These are phyloP conservation scores for Chaenogobius annularis DNA, from an alignment of 2,113 vertebrate species.

Conservation along the genomic window DNA sequence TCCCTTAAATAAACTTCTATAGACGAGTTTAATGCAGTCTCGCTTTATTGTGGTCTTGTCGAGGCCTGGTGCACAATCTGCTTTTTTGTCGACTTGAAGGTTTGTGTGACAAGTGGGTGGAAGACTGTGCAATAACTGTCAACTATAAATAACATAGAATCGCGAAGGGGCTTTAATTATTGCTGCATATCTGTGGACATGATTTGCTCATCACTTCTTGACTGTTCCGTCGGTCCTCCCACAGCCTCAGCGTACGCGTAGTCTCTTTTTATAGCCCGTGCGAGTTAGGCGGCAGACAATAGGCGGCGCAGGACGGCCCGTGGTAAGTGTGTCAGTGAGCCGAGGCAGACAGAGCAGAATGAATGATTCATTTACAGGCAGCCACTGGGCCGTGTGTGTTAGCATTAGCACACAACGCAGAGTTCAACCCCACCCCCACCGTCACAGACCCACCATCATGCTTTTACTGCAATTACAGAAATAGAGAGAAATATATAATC, in stretches of 20 bases:
- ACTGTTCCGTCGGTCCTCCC: constrained; percentile 17
- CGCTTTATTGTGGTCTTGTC: constrained; percentile 3
- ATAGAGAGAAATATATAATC: background rate
- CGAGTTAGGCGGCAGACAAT: constrained; percentile 43
- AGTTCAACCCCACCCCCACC: background rate
- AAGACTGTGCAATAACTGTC: background rate
- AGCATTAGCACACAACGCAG: constrained; percentile 32
- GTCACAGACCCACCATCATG: background rate
- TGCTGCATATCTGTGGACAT: background rate
- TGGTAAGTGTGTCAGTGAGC: constrained; percentile 52
- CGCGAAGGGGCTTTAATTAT: constrained; percentile 19
- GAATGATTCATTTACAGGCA: constrained; percentile 68
- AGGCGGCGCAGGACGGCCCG: constrained; percentile 16
- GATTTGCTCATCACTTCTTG: constrained; percentile 15
- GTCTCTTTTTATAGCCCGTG: constrained; percentile 15
- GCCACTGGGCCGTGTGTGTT: constrained; percentile 46
- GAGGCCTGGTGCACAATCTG: background rate
- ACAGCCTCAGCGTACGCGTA: background rate
- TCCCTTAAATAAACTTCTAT: constrained; percentile 5
- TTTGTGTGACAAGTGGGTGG: constrained; percentile 14
- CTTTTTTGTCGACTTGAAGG: background rate
- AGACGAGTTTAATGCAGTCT: background rate
- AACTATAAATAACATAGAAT: constrained; percentile 6
- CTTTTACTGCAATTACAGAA: background rate
- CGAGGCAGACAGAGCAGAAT: constrained; percentile 53